These are phyloP conservation scores for Numenius phaeopus DNA, from an alignment of 2,797 vertebrate genomes.

Conservation along the genomic window DNA sequence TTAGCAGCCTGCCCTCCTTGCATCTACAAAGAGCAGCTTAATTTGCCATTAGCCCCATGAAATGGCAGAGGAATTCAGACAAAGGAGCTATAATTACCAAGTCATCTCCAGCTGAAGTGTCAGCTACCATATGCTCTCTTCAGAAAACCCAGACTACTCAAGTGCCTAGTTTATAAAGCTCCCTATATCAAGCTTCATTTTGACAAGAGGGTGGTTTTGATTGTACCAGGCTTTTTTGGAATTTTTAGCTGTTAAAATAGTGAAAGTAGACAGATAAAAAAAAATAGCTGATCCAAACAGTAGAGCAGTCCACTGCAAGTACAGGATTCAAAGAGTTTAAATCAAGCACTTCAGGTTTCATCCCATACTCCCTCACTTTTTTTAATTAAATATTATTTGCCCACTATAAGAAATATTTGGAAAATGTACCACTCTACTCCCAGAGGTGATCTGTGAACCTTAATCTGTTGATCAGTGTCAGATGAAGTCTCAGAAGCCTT, in stretches of 20 bases:
- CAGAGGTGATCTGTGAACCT: background rate
- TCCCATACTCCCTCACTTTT: background rate
- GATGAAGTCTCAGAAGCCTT: background rate
- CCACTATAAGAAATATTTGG: background rate
- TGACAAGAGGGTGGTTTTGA: background rate
- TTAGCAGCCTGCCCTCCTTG: background rate
- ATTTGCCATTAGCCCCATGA: background rate
- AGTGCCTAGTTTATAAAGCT: background rate
- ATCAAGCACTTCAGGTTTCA: background rate
- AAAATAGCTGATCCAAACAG: background rate
- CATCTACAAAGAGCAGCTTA: background rate
- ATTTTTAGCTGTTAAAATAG: background rate
- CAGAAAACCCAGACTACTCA: background rate
- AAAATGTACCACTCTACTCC: background rate
- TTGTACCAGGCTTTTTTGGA: background rate
- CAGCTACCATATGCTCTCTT: background rate
- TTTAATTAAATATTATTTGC: background rate
- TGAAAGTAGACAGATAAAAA: background rate
- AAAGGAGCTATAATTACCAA: slow-evolving; percentile 26
- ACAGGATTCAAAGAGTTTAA: background rate
- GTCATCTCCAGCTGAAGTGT: background rate
- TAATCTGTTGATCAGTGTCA: background rate
- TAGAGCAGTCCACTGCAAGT: background rate
- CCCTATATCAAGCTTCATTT: background rate
- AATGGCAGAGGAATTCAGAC: background rate